phyloP scores from a whole-genome alignment of 2,113 vertebrate genomes.

The Onychostoma macrolepis region DNA sequence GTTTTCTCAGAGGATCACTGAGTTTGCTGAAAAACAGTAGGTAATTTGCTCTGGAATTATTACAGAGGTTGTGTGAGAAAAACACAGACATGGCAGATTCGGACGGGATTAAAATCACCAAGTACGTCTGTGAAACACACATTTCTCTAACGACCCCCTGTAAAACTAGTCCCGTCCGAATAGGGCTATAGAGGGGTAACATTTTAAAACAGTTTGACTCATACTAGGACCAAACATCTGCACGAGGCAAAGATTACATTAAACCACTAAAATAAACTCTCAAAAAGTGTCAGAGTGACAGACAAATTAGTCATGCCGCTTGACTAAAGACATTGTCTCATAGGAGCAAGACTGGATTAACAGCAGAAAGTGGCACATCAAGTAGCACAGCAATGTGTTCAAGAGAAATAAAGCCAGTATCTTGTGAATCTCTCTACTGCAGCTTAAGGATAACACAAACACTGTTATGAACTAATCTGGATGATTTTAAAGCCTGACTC shows the following conservation, averaged over 20 bases:
- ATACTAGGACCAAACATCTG: not conserved
- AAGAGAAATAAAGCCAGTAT: not conserved
- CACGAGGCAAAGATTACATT: not conserved
- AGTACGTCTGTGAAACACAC: too few relatives aligned
- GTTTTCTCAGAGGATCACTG: too few relatives aligned
- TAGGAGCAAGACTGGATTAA: not conserved
- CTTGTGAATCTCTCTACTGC: not conserved
- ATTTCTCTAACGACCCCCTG: too few relatives aligned
- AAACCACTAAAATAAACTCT: not conserved
- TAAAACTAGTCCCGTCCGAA: too few relatives aligned
- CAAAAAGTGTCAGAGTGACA: not conserved
- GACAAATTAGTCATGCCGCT: not conserved
- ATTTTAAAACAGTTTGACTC: not conserved
- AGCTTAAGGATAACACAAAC: constrained; percentile 1
- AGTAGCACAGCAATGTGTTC: not conserved
- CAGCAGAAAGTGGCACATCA: not conserved
- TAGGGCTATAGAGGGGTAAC: not conserved
- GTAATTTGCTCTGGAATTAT: too few relatives aligned
- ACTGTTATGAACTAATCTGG: not conserved
- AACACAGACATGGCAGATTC: too few relatives aligned
- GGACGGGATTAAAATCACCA: too few relatives aligned
- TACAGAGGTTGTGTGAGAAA: too few relatives aligned
- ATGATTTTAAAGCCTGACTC: not conserved
- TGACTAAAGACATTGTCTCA: not conserved
- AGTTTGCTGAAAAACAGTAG: too few relatives aligned